Evolutionary conservation across 2,888 invertebrate species (phyloP).

Genomic region (Ormyrus rosae): DNA sequence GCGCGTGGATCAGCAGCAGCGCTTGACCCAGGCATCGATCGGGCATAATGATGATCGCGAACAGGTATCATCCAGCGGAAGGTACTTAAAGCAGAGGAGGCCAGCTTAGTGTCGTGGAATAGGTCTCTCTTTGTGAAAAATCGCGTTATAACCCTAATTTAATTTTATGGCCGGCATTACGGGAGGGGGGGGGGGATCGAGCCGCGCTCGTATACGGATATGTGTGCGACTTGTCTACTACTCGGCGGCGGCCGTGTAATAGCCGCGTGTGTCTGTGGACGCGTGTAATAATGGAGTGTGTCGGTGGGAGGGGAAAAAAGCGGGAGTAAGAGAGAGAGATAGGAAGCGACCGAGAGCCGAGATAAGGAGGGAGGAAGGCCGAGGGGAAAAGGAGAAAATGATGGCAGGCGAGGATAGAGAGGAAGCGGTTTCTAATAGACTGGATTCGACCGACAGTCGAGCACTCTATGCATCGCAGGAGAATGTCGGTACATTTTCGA

Average conservation of each 20-base stretch:
- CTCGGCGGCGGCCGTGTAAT: constrained; percentile 62
- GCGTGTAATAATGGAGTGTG: constrained; percentile 66
- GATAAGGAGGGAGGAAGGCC: constrained; percentile 19
- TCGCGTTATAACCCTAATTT: constrained; percentile 76
- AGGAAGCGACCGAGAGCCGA: neutral
- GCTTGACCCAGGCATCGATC: constrained; percentile 45
- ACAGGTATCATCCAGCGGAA: constrained; percentile 58
- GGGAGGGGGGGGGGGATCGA: constrained; percentile 40
- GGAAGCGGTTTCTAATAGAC: constrained; percentile 52
- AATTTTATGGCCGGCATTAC: constrained; percentile 75
- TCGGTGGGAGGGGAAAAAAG: constrained; percentile 42
- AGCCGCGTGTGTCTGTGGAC: constrained; percentile 58
- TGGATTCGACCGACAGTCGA: neutral
- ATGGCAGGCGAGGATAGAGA: constrained; percentile 51
- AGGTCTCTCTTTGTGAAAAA: constrained; percentile 72
- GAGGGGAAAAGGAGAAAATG: constrained; percentile 52
- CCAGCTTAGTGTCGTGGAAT: neutral
- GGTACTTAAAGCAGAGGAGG: constrained; percentile 10
- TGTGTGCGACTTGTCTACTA: constrained; percentile 49
- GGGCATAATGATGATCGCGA: constrained; percentile 57
- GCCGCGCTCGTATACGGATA: constrained; percentile 12
- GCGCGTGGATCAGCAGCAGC: constrained; percentile 10
- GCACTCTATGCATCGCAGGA: no score
- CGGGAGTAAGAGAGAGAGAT: constrained; percentile 46
- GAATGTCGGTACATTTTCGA: no score